phyloP scores from a whole-genome alignment of 2,113 vertebrate species.

The Cyprinodon variegatus region DNA sequence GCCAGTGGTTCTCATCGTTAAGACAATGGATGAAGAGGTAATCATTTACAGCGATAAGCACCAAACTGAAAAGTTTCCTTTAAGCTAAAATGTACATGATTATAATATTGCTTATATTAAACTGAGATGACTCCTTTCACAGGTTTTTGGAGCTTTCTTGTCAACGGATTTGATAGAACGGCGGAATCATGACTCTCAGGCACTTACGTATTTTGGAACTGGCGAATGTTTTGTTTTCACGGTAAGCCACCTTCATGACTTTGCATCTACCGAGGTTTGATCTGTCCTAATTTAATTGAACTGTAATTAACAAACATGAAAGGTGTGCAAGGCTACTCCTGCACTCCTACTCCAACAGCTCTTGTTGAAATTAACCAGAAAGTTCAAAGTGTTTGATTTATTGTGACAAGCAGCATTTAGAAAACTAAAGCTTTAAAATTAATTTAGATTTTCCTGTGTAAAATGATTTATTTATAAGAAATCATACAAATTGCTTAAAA shows the following conservation, averaged over 20 bases:
- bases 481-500: too few relatives aligned
- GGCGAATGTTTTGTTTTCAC: slow-evolving; percentile 89
- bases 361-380: too few relatives aligned
- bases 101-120: neutral
- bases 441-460: too few relatives aligned
- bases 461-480: too few relatives aligned
- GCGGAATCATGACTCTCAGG: slow-evolving; percentile 66
- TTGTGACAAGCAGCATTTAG: too few relatives aligned
- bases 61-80: neutral
- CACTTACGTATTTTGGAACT: slow-evolving; percentile 82
- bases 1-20: slow-evolving; percentile 81
- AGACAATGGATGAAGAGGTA: slow-evolving; percentile 83
- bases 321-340: too few relatives aligned
- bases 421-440: too few relatives aligned
- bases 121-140: slow-evolving; percentile 1
- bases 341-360: too few relatives aligned
- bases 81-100: neutral
- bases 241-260: slow-evolving; percentile 68
- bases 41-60: neutral
- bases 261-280: neutral
- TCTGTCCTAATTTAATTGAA: neutral
- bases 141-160: slow-evolving; percentile 88
- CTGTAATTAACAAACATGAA: too few relatives aligned
- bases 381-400: too few relatives aligned
- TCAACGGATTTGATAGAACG: slow-evolving; percentile 84